These are phyloP conservation scores for Drosophila repleta DNA, from an alignment of 1,140 invertebrate genomes.

Conservation along the genomic window DNA sequence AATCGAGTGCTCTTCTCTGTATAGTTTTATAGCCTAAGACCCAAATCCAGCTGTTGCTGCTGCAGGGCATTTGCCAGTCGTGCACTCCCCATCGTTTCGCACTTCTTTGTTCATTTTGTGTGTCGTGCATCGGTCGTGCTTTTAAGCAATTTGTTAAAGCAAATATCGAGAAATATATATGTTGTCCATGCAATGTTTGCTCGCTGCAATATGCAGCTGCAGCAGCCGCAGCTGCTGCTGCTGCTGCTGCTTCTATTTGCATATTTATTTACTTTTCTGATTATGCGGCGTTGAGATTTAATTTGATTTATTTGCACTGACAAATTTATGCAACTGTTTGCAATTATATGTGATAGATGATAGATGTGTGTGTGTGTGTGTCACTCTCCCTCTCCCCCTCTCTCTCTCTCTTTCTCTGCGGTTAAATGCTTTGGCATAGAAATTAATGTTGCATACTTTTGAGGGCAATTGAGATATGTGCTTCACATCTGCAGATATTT, in stretches of 20 bases:
- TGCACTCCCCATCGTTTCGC: background rate
- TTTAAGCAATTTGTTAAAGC: slow-evolving; percentile 80
- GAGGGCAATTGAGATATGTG: background rate
- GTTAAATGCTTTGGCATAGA: background rate
- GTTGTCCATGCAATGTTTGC: slow-evolving; percentile 35
- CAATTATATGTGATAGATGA: slow-evolving; percentile 26
- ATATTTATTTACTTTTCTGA: slow-evolving; percentile 73
- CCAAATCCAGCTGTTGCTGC: too few relatives aligned
- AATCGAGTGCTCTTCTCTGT: too few relatives aligned
- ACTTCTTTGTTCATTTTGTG: background rate
- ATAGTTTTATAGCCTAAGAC: too few relatives aligned
- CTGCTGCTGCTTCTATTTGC: slow-evolving; percentile 31
- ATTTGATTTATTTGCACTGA: slow-evolving; percentile 74
- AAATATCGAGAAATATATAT: slow-evolving; percentile 71
- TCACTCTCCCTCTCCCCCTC: too few relatives aligned
- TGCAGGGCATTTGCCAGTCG: too few relatives aligned
- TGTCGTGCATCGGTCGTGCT: slow-evolving; percentile 44
- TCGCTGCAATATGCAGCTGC: slow-evolving; percentile 24
- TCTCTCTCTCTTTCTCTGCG: too few relatives aligned
- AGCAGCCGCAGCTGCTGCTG: background rate
- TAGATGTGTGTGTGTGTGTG: background rate
- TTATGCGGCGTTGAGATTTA: slow-evolving; percentile 70
- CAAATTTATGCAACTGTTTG: slow-evolving; percentile 51
- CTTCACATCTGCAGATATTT: background rate
- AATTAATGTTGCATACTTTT: slow-evolving; percentile 17